These are phyloP conservation scores for Tipula confusa DNA, from an alignment of 2,888 invertebrate species.

Conservation along the genomic window DNA sequence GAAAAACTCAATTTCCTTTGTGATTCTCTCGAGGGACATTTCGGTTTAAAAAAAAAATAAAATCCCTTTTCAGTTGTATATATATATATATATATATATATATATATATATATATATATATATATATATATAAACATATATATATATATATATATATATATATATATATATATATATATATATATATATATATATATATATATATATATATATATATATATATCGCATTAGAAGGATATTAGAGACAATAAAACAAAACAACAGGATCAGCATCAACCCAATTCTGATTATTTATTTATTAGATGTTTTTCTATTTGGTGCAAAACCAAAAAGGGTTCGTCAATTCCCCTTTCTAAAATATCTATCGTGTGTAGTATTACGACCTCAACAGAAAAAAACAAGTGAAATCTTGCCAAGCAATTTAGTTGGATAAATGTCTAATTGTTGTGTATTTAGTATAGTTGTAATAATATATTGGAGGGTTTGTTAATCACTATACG, in stretches of 20 bases:
- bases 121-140: too few relatives aligned
- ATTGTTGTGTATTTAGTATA: conserved; percentile 15
- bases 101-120: too few relatives aligned
- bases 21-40: not conserved
- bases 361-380: not conserved
- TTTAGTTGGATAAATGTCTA: not conserved
- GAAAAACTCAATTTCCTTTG: not conserved
- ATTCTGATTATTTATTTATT: not conserved
- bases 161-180: too few relatives aligned
- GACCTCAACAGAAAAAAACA: not conserved
- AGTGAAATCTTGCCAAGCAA: conserved; percentile 20
- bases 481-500: not conserved
- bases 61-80: not conserved
- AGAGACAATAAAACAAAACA: not conserved
- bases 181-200: too few relatives aligned
- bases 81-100: too few relatives aligned
- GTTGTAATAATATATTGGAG: not conserved
- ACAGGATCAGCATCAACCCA: not conserved
- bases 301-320: not conserved
- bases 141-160: too few relatives aligned
- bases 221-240: not conserved
- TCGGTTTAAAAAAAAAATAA: not conserved
- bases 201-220: too few relatives aligned
- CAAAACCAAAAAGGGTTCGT: conserved; percentile 9
- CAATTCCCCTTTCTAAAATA: not conserved